Percentiles rank a stretch among this genome's conserved stretches.
Evolutionary conservation across 1,140 invertebrate species (phyloP).

Genomic region (Tetramorium simillimum): DNA sequence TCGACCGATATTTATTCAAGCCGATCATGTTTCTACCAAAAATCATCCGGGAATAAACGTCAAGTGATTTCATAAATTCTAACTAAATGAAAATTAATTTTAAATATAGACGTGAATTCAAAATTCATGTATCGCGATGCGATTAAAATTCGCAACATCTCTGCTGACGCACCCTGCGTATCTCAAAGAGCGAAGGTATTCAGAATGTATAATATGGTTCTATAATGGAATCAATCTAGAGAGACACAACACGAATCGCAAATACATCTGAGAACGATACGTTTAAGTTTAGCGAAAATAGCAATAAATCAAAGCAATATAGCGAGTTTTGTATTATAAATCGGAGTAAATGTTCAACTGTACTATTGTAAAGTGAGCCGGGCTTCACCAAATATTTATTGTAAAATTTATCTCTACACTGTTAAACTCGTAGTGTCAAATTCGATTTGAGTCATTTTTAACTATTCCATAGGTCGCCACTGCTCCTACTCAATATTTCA

Average conservation of each 20-base stretch:
- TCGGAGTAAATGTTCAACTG: neutral
- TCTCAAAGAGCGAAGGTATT: neutral
- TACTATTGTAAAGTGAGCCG: neutral
- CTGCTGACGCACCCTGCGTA: neutral
- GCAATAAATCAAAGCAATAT: constrained; percentile 4
- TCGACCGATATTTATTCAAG: constrained; percentile 29
- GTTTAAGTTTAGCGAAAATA: neutral
- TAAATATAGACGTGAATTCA: neutral
- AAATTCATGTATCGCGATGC: neutral
- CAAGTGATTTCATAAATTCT: neutral
- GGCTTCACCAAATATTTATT: constrained; percentile 26
- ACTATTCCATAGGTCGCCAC: too few species aligned
- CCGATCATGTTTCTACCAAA: neutral
- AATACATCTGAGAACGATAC: neutral
- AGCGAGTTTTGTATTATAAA: constrained; percentile 1
- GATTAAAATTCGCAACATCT: constrained; percentile 1
- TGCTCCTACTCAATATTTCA: too few species aligned
- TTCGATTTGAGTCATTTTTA: too few species aligned
- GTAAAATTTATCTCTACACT: constrained; percentile 8
- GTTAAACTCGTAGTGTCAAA: too few species aligned
- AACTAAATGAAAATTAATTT: neutral
- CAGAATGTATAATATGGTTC: neutral
- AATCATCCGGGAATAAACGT: neutral
- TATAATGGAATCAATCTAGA: neutral
- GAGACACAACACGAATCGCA: neutral